A percentile compares a stretch with the other conserved stretches of the same genome.
Evolutionary conservation across 2,113 vertebrate genomes (phyloP).

Genomic region (Diadophis punctatus): DNA sequence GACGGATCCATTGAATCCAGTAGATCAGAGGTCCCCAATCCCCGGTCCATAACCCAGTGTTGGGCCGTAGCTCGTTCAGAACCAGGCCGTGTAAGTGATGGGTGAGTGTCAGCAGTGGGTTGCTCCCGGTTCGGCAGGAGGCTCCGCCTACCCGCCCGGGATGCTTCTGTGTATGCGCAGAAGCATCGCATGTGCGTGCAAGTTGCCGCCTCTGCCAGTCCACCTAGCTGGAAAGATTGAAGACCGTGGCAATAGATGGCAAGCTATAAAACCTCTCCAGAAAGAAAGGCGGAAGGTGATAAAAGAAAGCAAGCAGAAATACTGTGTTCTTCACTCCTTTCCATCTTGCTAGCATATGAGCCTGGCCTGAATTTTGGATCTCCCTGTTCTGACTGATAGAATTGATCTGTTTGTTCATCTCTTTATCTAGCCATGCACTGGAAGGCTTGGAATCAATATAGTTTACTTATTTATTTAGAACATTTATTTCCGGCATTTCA

Average conservation of each 20-base stretch:
- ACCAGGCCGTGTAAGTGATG: background rate
- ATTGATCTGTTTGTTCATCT: background rate
- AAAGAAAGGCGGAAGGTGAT: background rate
- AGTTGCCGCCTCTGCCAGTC: background rate
- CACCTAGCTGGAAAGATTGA: background rate
- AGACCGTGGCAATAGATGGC: background rate
- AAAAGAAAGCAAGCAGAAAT: background rate
- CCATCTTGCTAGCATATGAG: background rate
- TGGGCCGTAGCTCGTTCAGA: background rate
- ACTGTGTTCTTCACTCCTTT: background rate
- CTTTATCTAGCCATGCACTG: background rate
- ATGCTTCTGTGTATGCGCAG: no score
- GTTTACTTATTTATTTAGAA: background rate
- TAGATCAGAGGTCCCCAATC: background rate
- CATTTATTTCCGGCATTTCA: background rate
- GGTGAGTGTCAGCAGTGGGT: background rate
- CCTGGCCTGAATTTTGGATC: background rate
- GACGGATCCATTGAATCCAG: background rate
- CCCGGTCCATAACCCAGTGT: background rate
- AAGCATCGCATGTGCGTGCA: fast-evolving
- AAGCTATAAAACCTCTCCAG: background rate
- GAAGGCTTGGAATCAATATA: background rate
- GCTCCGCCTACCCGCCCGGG: no score
- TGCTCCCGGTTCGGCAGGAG: no score
- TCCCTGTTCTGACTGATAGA: background rate